Evolutionary conservation across 2,888 invertebrate species (phyloP), one percentile per base, ranked within the genome.

Genomic region (Drosophila pseudotakahashii): DNA sequence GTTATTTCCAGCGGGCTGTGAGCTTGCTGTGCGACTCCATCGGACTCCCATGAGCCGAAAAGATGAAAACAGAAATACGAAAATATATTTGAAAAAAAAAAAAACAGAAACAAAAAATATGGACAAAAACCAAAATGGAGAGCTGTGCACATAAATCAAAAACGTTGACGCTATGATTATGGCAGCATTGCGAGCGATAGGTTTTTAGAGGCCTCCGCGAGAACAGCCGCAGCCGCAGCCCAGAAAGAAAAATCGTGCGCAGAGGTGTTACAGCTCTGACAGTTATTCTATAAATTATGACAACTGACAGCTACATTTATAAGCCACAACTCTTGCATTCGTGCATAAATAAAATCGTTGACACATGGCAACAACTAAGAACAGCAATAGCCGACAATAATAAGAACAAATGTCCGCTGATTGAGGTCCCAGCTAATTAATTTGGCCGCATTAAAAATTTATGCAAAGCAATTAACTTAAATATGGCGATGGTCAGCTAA

Each of bases 211-310:
- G 55, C 48, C 62, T 69, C 62, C 30, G 23, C 26, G 48, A 37
- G 41, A 64, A 13, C 44, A 68, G 60, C 48, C 58, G 62, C 66
- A 44, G 61, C 23, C 59, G 62, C 66, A 44, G 61, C 23, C 59
- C 42, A 50, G 52, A 67, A 61, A 34, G 48, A 16, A 48, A 83
- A 89, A 83, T 82, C 84, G 81, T 88, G 87, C 84, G 79, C 58
- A 68, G 75, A 89, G 89, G 89, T 89, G 89, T 89, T 87, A 73
- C 78, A 63, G 75, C 78, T 77, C 73, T 89, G 89, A 84, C 87
- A 89, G 79, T 77, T 81, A 77, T 89, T 89, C 88, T 81, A 89
- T 87, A 89, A 89, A 89, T 87, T 89, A 87, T 84, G 89, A 89
- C 86, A 89, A 78, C 88, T 78, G 87, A 75, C 82, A 83, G 82